These are phyloP conservation scores for Dipodomys spectabilis DNA, from an alignment of 2,113 vertebrate species.

Conservation along the genomic window DNA sequence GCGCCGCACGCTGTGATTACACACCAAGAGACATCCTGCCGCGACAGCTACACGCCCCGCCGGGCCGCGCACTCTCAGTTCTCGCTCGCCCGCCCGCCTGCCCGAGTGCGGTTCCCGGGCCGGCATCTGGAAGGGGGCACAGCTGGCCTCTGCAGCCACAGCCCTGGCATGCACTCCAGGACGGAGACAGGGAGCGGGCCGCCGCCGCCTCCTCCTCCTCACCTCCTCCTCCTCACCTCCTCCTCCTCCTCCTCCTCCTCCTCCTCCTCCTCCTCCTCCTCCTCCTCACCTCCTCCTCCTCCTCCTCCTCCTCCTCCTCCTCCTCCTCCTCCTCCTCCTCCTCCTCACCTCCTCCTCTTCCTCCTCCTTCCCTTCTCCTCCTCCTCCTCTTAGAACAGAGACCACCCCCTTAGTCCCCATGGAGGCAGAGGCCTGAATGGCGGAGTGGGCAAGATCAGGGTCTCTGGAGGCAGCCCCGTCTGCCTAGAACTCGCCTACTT, in stretches of 20 bases:
- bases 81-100: conserved; percentile 26
- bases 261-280: too few relatives aligned
- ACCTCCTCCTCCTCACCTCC: too few relatives aligned
- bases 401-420: too few relatives aligned
- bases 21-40: neutral
- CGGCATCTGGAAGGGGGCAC: neutral
- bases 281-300: too few relatives aligned
- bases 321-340: too few relatives aligned
- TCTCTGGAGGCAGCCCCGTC: neutral
- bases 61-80: neutral
- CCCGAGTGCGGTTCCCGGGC: neutral
- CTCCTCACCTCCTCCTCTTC: too few relatives aligned
- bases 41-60: neutral
- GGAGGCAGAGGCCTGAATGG: too few relatives aligned
- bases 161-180: fast-evolving
- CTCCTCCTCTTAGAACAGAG: neutral
- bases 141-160: neutral
- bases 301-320: too few relatives aligned
- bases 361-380: neutral
- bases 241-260: too few relatives aligned
- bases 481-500: neutral
- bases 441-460: neutral
- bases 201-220: too few relatives aligned
- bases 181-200: neutral
- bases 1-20: conserved; percentile 50